phyloP scores from a whole-genome alignment of 2,113 vertebrate genomes.

The Cynocephalus volans region DNA sequence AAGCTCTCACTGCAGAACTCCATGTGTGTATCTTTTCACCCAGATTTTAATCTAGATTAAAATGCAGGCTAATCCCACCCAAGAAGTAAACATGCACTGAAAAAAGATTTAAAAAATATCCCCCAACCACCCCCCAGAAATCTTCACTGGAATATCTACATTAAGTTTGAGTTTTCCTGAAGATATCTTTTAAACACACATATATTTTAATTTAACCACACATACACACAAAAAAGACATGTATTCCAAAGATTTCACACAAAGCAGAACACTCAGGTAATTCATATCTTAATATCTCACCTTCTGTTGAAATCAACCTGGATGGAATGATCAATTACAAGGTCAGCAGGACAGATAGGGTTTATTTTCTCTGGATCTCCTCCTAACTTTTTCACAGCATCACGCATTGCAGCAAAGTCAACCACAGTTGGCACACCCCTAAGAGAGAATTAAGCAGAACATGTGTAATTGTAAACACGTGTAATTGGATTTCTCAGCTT shows the following conservation, averaged over 20 bases:
- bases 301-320: slow-evolving; percentile 98
- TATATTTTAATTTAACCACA: not conserved
- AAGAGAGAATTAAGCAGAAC: slow-evolving; percentile 44
- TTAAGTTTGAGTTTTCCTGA: slow-evolving; percentile 39
- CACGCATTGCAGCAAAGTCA: slow-evolving; percentile 99
- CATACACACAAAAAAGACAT: not conserved
- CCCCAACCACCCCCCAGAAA: not conserved
- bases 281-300: slow-evolving; percentile 87
- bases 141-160: not conserved
- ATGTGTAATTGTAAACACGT: not conserved
- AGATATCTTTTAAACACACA: not conserved
- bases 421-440: slow-evolving; percentile 98
- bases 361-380: slow-evolving; percentile 98
- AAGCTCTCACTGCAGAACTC: not conserved
- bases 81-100: slow-evolving; percentile 4
- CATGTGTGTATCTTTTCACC: not conserved
- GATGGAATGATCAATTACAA: slow-evolving; percentile 99
- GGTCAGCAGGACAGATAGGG: slow-evolving; percentile 97
- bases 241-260: not conserved
- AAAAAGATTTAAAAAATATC: not conserved
- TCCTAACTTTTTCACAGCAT: slow-evolving; percentile 95
- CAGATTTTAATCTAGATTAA: slow-evolving; percentile 6
- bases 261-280: slow-evolving; percentile 12
- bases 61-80: not conserved
- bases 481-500: not conserved